Evolutionary conservation across 1,140 invertebrate species (phyloP).

Genomic region (Habropoda laboriosa): DNA sequence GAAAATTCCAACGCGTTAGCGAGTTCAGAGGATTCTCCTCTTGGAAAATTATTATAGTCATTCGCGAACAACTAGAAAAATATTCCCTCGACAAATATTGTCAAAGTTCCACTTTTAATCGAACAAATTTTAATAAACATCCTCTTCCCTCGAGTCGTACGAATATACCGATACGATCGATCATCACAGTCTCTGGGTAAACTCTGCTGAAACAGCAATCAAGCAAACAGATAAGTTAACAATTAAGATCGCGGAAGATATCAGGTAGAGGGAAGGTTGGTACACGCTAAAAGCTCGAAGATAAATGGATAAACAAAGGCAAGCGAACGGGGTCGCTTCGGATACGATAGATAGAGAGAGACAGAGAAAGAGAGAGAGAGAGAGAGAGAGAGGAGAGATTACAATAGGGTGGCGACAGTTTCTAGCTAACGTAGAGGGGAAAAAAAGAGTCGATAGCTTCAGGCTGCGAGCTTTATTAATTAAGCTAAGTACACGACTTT

Average conservation of each 20-base stretch:
- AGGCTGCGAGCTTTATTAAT: slow-evolving; percentile 48
- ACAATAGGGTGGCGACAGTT: slow-evolving; percentile 39
- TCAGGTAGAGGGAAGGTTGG: not conserved
- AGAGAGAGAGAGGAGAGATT: not conserved
- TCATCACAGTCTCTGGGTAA: not conserved
- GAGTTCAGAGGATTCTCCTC: not conserved
- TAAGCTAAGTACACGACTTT: slow-evolving; percentile 56
- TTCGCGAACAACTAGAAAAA: too few species aligned
- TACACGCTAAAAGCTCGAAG: slow-evolving; percentile 1
- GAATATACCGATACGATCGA: not conserved
- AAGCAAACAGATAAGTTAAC: not conserved
- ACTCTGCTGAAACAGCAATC: too few species aligned
- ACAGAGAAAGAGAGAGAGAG: not conserved
- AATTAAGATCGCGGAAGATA: slow-evolving; percentile 5
- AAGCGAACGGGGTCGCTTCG: not conserved
- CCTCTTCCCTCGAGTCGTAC: not conserved
- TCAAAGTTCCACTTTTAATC: too few species aligned
- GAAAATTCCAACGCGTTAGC: not conserved
- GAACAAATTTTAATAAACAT: too few species aligned
- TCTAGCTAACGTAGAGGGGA: not conserved
- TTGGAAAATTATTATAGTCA: slow-evolving; percentile 8
- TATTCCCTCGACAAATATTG: too few species aligned
- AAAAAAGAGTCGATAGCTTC: slow-evolving; percentile 1
- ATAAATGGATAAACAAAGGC: slow-evolving; percentile 41
- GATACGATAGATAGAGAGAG: too few species aligned